A percentile compares a stretch with the other conserved stretches of the same genome.
phyloP scores from a whole-genome alignment of 1,140 invertebrate species.

The Sitodiplosis mosellana region DNA sequence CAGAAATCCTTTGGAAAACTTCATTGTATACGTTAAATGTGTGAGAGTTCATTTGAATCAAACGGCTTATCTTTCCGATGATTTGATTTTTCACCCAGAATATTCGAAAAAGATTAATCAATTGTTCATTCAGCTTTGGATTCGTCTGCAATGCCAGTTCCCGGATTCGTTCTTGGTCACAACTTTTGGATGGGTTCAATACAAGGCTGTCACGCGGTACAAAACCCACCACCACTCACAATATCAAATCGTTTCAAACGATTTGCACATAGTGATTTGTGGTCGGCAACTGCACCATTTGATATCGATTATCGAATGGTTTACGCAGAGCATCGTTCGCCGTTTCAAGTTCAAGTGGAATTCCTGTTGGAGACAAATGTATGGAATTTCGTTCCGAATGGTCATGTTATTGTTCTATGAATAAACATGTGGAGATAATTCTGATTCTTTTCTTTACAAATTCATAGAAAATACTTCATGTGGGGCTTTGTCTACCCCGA shows the following conservation, averaged over 20 bases:
- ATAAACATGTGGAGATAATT: too few species aligned
- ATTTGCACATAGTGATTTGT: constrained; percentile 16
- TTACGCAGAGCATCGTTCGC: constrained; percentile 18
- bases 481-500: constrained; percentile 20
- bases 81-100: not conserved
- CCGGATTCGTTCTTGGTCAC: constrained; percentile 22
- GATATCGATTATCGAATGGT: constrained; percentile 20
- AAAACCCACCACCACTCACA: constrained; percentile 14
- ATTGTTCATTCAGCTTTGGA: constrained; percentile 14
- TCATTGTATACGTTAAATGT: too few species aligned
- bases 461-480: constrained; percentile 15
- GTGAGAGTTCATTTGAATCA: not conserved
- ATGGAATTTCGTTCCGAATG: too few species aligned
- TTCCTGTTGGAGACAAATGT: constrained; percentile 14
- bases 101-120: too few species aligned
- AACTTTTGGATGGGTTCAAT: constrained; percentile 24
- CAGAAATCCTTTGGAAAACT: not conserved
- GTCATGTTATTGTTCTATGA: too few species aligned
- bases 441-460: too few species aligned
- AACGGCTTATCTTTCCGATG: not conserved
- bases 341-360: constrained; percentile 24
- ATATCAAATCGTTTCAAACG: constrained; percentile 18
- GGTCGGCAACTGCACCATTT: constrained; percentile 17
- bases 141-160: constrained; percentile 17
- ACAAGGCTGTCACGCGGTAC: constrained; percentile 13